These are phyloP conservation scores for Enteromius treurensis DNA, from an alignment of 2,797 vertebrate genomes.

Conservation along the genomic window DNA sequence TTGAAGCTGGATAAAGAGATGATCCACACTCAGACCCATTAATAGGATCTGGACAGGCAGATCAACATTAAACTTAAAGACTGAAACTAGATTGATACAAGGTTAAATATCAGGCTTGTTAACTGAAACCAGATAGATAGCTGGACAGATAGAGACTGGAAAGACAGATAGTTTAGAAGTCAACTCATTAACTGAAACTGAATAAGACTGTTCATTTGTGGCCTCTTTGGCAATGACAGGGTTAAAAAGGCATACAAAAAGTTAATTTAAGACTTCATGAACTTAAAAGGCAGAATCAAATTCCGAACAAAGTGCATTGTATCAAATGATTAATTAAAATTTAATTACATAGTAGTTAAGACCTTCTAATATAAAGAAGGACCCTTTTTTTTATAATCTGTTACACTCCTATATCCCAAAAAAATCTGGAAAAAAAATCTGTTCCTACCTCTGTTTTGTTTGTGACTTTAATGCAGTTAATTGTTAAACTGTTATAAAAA, in stretches of 20 bases:
- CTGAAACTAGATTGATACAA: too few relatives aligned
- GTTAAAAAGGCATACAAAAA: background rate
- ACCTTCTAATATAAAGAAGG: too few relatives aligned
- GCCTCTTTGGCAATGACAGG: background rate
- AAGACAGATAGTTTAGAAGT: too few relatives aligned
- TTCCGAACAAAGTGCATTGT: too few relatives aligned
- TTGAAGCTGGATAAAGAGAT: background rate
- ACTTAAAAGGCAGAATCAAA: too few relatives aligned
- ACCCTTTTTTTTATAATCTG: background rate
- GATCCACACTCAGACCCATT: background rate
- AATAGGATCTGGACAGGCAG: too few relatives aligned
- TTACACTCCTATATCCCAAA: background rate
- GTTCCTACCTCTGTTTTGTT: background rate
- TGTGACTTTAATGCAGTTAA: background rate
- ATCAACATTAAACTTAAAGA: too few relatives aligned
- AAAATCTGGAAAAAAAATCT: background rate
- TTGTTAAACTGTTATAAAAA: background rate
- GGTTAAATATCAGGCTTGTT: too few relatives aligned
- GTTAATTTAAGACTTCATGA: background rate
- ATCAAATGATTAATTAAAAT: too few relatives aligned
- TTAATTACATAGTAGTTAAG: too few relatives aligned
- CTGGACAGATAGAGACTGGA: too few relatives aligned
- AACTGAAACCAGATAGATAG: too few relatives aligned
- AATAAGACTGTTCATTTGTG: background rate
- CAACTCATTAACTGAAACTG: background rate